Base-by-base conservation (phyloP, 2,888 invertebrate species). In the Alentia gelatinosa region DNA sequence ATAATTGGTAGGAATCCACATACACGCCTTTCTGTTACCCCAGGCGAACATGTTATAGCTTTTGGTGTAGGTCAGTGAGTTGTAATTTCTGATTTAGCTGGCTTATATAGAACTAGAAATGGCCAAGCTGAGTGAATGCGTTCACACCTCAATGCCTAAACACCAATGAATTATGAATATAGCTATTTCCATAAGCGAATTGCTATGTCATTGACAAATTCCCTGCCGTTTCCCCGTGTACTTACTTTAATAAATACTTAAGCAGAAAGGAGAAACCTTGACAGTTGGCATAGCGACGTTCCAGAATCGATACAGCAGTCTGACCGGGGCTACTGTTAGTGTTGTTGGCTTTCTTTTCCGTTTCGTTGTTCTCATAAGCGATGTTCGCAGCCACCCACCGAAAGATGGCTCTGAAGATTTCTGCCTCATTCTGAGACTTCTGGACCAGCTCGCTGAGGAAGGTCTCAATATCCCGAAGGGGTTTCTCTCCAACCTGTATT, bases 201-300 rank as follows among this genome's bases (percentile, higher is more conserved):
- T n/a, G n/a, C n/a, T n/a, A n/a, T n/a, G n/a, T n/a, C n/a, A n/a
- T n/a, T n/a, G n/a, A n/a, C n/a, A n/a, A n/a, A n/a, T n/a, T n/a
- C n/a, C 19, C 47, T 47, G 19, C 47, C 47, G 47, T 12, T 47
- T 47, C 74, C 12, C 30, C 26, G 30, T 74, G 26, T 1, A 86
- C 86, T 47, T 86, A 86, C 86, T 86, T 86, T 26, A 86, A 33
- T 42, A 86, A 47, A 33, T 86, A 86, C 26, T 86, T 86, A 1
- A 86, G 86, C 30, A 47, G n/a, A 12, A 30, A 9, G 1, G 47
- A 47, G 30, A 86, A 86, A 33, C 86, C 86, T 15, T 33, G 86
- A 30, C 86, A 86, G 47, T 86, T 86, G 42, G n/a, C 86, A 30
- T 26, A 47, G 12, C 35, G n/a, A 30, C 86, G 47, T 0, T 12